These are phyloP conservation scores for Neolamprologus sp. DNA, from an alignment of 2,113 vertebrate genomes.

Conservation along the genomic window DNA sequence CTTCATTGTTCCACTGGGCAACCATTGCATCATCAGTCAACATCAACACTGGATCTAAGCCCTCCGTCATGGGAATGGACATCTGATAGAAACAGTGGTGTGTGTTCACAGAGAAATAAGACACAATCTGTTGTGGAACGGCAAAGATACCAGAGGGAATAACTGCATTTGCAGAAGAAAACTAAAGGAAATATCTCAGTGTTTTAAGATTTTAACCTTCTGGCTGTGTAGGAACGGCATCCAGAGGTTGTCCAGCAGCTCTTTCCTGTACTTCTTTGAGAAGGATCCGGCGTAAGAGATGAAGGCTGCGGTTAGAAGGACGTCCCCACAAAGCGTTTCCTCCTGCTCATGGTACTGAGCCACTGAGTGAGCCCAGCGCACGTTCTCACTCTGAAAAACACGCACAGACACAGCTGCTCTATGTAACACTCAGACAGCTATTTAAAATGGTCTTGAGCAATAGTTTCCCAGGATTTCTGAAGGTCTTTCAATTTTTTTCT, in stretches of 20 bases:
- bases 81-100: conserved; percentile 33
- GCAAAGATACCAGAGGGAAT: not conserved
- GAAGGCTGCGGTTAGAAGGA: conserved; percentile 70
- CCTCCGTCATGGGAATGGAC: conserved; percentile 67
- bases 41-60: conserved; percentile 69
- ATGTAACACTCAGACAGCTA: not conserved
- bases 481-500: not conserved
- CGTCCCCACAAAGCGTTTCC: conserved; percentile 67
- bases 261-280: conserved; percentile 62
- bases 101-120: not conserved
- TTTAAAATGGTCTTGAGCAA: not conserved
- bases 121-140: not conserved
- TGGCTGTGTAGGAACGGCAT: conserved; percentile 62
- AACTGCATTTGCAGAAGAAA: not conserved
- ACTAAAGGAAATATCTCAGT: not conserved
- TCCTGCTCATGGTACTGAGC: conserved; percentile 73
- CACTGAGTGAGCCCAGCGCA: conserved; percentile 72
- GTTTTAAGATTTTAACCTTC: conserved; percentile 42
- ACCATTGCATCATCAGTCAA: conserved; percentile 67
- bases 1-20: conserved; percentile 76
- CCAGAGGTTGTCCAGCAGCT: conserved; percentile 68
- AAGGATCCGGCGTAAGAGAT: conserved; percentile 72
- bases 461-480: not conserved
- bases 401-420: not conserved
- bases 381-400: conserved; percentile 69